These are phyloP conservation scores for Brachionus sp. DNA, from an alignment of 1,140 invertebrate species.

Conservation along the genomic window DNA sequence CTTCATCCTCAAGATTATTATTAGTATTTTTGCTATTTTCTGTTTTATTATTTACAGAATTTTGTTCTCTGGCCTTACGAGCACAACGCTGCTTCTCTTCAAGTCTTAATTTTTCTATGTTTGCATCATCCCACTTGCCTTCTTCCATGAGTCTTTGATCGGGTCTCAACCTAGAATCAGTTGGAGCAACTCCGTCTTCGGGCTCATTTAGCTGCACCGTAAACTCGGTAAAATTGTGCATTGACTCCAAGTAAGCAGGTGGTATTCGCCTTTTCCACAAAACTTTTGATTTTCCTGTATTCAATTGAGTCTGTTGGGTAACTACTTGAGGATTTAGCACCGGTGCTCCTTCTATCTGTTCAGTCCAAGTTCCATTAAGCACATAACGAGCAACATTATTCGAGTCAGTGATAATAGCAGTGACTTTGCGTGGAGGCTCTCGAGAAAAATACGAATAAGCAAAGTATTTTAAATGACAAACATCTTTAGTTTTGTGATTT, in stretches of 20 bases:
- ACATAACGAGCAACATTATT: conserved; percentile 61
- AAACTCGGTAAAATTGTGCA: conserved; percentile 82
- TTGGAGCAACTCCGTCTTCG: conserved; percentile 78
- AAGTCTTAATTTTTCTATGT: conserved; percentile 76
- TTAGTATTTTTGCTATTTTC: background rate
- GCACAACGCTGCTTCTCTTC: conserved; percentile 83
- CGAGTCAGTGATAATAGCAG: conserved; percentile 67
- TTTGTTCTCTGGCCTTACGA: conserved; percentile 67
- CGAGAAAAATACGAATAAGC: conserved; percentile 96
- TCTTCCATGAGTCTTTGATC: conserved; percentile 97
- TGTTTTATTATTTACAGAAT: conserved; percentile 63
- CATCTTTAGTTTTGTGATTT: conserved; percentile 77
- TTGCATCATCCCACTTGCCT: conserved; percentile 91
- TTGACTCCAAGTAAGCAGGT: conserved; percentile 55
- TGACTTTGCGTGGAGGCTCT: conserved; percentile 82
- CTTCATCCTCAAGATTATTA: background rate
- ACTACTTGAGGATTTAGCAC: conserved; percentile 64
- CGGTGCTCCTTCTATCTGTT: conserved; percentile 80
- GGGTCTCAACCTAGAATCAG: conserved; percentile 84
- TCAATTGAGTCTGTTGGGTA: conserved; percentile 78
- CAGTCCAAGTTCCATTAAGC: conserved; percentile 74
- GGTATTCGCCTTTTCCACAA: conserved; percentile 80
- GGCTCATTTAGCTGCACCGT: conserved; percentile 92
- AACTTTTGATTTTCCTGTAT: conserved; percentile 76
- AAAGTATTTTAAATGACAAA: conserved; percentile 84